phyloP scores from a whole-genome alignment of 2,888 invertebrate genomes.

The Gryllus longicercus region DNA sequence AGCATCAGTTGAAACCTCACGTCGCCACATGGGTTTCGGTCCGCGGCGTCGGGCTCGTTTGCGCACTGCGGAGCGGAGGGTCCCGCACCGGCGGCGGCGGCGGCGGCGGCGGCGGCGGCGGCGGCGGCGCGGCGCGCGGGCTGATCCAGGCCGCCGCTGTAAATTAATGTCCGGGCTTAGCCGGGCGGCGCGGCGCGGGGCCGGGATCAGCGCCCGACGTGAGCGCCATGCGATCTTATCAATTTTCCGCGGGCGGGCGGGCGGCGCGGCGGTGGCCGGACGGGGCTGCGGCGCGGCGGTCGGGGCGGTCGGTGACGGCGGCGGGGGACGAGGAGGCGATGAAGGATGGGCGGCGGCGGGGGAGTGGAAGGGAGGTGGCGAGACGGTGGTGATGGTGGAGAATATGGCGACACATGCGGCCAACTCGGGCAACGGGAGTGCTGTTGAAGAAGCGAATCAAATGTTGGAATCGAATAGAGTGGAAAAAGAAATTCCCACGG shows the following conservation, averaged over 20 bases:
- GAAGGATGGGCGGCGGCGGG: too few relatives aligned
- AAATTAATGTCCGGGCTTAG: constrained; percentile 17
- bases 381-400: too few relatives aligned
- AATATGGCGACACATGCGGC: too few relatives aligned
- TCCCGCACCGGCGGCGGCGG: neutral
- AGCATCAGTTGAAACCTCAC: too few relatives aligned
- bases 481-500: too few relatives aligned
- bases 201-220: constrained; percentile 17
- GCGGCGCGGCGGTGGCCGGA: neutral
- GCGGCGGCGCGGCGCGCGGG: neutral
- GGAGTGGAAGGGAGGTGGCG: too few relatives aligned
- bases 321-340: neutral
- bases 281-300: neutral
- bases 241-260: neutral
- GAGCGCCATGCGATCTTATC: constrained; percentile 17
- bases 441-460: too few relatives aligned
- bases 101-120: neutral
- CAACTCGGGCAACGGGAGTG: too few relatives aligned
- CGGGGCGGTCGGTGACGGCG: neutral
- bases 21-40: too few relatives aligned
- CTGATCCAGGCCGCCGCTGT: constrained; percentile 3
- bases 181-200: constrained; percentile 3
- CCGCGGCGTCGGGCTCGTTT: too few relatives aligned
- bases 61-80: neutral
- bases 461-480: too few relatives aligned